Evolutionary conservation across 2,113 vertebrate genomes (phyloP).

Genomic region (Poeciliopsis prolifica): DNA sequence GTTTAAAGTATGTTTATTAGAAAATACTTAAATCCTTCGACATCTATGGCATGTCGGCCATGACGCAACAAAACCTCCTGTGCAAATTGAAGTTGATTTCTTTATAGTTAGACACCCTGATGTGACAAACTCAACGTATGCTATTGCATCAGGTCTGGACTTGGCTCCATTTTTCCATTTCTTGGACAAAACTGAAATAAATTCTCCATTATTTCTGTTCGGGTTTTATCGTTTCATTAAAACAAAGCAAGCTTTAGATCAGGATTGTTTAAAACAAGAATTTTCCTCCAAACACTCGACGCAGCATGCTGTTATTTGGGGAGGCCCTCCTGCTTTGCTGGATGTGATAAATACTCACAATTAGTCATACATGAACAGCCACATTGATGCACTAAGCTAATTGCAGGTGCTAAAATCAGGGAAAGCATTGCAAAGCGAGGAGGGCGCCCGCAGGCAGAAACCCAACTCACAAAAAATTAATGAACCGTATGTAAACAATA

Average conservation of each 20-base stretch:
- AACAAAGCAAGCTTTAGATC: not conserved
- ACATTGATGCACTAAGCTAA: slow-evolving; percentile 66
- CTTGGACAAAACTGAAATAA: too few relatives aligned
- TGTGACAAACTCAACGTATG: too few relatives aligned
- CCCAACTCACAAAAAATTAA: slow-evolving; percentile 55
- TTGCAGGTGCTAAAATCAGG: slow-evolving; percentile 64
- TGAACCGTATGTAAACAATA: slow-evolving; percentile 62
- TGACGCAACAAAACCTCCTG: too few relatives aligned
- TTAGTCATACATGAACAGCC: slow-evolving; percentile 70
- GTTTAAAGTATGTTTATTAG: too few relatives aligned
- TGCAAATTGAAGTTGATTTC: too few relatives aligned
- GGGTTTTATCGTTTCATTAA: not conserved
- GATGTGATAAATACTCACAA: slow-evolving; percentile 58
- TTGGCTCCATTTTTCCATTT: too few relatives aligned
- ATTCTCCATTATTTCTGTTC: not conserved
- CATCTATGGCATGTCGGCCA: too few relatives aligned
- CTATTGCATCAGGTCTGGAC: too few relatives aligned
- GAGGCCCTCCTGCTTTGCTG: slow-evolving; percentile 34
- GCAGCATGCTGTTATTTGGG: slow-evolving; percentile 24
- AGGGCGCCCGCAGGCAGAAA: slow-evolving; percentile 54
- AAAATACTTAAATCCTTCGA: too few relatives aligned
- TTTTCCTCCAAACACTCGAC: slow-evolving; percentile 34
- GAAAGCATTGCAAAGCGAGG: slow-evolving; percentile 54
- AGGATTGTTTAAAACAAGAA: slow-evolving; percentile 32
- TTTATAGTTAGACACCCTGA: too few relatives aligned